Conservation (phyloP, 2,113 vertebrate species). For the Bucco capensis region DNA sequence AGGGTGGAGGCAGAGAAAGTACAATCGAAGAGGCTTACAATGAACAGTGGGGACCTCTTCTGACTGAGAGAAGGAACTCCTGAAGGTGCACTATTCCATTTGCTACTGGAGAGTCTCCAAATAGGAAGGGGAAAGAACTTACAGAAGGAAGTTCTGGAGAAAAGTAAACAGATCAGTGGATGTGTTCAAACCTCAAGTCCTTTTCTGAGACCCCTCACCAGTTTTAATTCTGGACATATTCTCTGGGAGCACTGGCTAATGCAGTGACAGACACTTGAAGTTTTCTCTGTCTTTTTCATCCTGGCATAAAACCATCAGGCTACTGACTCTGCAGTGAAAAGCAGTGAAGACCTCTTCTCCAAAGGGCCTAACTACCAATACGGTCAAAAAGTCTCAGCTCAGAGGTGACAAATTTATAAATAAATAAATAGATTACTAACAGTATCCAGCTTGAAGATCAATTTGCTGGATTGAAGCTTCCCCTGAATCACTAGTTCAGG, state of each 20-base stretch:
- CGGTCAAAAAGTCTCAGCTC: background rate
- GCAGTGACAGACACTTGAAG: background rate
- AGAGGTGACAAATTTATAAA: background rate
- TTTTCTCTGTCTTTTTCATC: background rate
- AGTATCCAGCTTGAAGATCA: background rate
- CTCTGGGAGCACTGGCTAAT: background rate
- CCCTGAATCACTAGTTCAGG: background rate
- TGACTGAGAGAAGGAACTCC: background rate
- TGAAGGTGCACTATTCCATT: background rate
- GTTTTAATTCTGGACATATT: background rate
- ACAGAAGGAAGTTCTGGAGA: background rate
- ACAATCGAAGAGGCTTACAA: background rate
- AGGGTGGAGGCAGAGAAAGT: background rate
- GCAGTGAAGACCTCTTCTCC: background rate
- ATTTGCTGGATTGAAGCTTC: background rate
- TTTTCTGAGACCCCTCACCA: background rate
- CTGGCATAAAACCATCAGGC: background rate
- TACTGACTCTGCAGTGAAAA: background rate
- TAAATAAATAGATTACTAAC: fast-evolving
- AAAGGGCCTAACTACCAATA: background rate
- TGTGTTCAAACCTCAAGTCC: background rate
- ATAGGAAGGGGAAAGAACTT: background rate
- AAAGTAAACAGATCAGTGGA: background rate
- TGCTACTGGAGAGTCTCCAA: background rate
- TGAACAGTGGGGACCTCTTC: background rate